phyloP scores from a whole-genome alignment of 2,797 vertebrate genomes.

The Clamator glandarius region DNA sequence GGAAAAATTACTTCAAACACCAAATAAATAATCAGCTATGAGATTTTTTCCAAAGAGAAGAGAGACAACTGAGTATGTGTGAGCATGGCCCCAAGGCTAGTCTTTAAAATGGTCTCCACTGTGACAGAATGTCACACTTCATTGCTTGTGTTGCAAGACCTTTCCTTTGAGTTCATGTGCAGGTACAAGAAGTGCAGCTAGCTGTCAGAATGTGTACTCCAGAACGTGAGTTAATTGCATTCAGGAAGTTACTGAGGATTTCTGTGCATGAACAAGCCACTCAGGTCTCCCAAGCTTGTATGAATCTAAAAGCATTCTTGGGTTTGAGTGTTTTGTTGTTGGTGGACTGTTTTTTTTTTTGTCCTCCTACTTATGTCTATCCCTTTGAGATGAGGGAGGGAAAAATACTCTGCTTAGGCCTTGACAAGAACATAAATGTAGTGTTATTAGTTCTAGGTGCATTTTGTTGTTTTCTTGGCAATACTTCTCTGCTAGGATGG shows the following conservation, averaged over 20 bases:
- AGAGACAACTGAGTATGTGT: neutral
- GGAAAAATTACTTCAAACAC: constrained; percentile 2
- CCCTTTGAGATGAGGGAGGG: neutral
- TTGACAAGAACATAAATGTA: neutral
- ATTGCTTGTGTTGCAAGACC: neutral
- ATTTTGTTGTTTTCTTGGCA: too few relatives aligned
- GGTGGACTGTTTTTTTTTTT: neutral
- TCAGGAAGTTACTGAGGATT: neutral
- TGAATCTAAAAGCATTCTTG: neutral
- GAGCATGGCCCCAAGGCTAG: neutral
- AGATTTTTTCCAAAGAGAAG: neutral
- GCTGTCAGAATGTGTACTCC: rapidly evolving
- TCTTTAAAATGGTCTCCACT: neutral
- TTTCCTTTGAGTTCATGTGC: neutral
- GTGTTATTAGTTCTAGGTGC: neutral
- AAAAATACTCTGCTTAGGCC: neutral
- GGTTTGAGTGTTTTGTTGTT: neutral
- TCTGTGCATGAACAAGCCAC: neutral
- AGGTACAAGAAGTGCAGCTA: neutral
- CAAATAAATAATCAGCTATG: neutral
- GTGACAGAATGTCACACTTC: constrained; percentile 1
- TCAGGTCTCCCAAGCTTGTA: neutral
- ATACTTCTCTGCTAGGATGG: too few relatives aligned
- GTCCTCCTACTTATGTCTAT: neutral
- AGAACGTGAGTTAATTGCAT: neutral